phyloP scores from a whole-genome alignment of 2,797 vertebrate species.

The Anolis apletophallus region DNA sequence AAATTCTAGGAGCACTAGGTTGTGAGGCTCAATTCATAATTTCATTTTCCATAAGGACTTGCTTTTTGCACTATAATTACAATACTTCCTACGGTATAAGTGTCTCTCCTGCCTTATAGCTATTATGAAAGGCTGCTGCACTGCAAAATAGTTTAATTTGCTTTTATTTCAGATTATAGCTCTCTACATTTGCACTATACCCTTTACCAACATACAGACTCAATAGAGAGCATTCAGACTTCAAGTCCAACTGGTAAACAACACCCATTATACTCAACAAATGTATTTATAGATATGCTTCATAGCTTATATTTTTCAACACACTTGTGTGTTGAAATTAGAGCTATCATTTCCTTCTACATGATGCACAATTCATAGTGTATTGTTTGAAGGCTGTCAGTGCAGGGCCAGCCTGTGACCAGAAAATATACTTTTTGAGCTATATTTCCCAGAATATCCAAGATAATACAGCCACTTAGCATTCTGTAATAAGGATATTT shows the following conservation, averaged over 20 bases:
- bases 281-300: slow-evolving; percentile 29
- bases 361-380: neutral
- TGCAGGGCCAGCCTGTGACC: neutral
- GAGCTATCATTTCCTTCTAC: slow-evolving; percentile 16
- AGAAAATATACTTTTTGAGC: too few relatives aligned
- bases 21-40: slow-evolving; percentile 64
- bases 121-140: slow-evolving; percentile 52
- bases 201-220: slow-evolving; percentile 25
- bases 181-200: slow-evolving; percentile 51
- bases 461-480: too few relatives aligned
- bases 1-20: slow-evolving; percentile 65
- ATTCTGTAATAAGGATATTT: neutral
- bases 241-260: slow-evolving; percentile 30
- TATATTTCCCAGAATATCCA: too few relatives aligned
- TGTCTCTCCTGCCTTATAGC: slow-evolving; percentile 58
- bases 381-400: slow-evolving; percentile 18
- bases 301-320: neutral
- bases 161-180: slow-evolving; percentile 52
- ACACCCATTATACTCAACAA: neutral
- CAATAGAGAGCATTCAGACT: slow-evolving; percentile 14
- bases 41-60: slow-evolving; percentile 64
- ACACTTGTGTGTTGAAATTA: slow-evolving; percentile 36
- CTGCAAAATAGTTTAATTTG: slow-evolving; percentile 63
- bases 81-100: slow-evolving; percentile 63
- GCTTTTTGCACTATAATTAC: slow-evolving; percentile 64